These are phyloP conservation scores for Lepus timidus DNA, from an alignment of 2,113 vertebrate species.

Conservation along the genomic window DNA sequence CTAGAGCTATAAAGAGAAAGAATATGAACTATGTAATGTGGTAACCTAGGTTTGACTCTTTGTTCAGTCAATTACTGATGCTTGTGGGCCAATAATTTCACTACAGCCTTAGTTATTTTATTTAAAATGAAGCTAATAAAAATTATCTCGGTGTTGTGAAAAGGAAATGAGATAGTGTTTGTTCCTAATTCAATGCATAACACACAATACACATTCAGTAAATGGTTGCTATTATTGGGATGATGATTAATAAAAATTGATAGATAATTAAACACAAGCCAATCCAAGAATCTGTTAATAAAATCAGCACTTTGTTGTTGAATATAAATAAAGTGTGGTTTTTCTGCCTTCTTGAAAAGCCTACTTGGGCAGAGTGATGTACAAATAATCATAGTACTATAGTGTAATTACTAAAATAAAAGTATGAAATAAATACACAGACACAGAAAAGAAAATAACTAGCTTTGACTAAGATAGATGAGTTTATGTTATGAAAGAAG, in stretches of 20 bases:
- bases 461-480: background rate
- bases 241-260: constrained; percentile 42
- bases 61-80: background rate
- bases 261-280: constrained; percentile 36
- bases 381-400: constrained; percentile 26
- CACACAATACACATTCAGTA: background rate
- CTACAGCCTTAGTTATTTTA: constrained; percentile 26
- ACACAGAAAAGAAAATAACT: background rate
- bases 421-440: background rate
- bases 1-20: background rate
- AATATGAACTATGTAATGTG: background rate
- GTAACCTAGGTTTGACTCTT: constrained; percentile 23
- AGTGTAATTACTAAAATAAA: constrained; percentile 46
- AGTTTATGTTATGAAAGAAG: background rate
- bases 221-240: constrained; percentile 39
- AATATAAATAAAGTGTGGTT: constrained; percentile 12
- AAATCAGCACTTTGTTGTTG: background rate
- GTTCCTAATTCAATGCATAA: constrained; percentile 28
- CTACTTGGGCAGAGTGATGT: background rate
- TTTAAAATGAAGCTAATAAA: background rate
- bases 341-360: constrained; percentile 56
- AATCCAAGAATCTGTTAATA: constrained; percentile 6
- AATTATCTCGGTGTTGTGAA: background rate
- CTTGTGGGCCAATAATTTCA: constrained; percentile 41
- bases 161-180: constrained; percentile 39